Percentiles rank a stretch among this genome's conserved stretches.
These are phyloP conservation scores for Pristionchus entomophagus DNA, from an alignment of 2,888 invertebrate genomes.

Conservation along the genomic window DNA sequence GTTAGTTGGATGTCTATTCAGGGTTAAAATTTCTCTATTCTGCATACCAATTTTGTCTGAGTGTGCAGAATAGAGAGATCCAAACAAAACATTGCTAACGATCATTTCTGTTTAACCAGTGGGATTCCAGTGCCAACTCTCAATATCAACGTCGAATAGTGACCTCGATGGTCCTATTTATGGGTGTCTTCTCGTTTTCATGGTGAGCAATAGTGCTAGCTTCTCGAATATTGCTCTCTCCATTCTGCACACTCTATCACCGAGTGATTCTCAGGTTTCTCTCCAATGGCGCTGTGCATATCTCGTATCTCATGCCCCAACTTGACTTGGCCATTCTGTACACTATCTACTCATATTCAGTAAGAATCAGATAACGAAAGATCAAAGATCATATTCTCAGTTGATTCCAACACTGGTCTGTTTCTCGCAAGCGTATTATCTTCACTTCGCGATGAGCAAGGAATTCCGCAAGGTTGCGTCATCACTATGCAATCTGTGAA, in stretches of 20 bases:
- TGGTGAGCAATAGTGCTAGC: neutral
- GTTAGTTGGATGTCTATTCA: no score
- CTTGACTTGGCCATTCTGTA: neutral
- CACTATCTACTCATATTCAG: neutral
- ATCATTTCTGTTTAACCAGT: no score
- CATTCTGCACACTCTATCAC: no score
- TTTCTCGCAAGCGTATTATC: slow-evolving; percentile 1
- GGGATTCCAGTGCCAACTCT: slow-evolving; percentile 3
- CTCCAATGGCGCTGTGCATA: neutral
- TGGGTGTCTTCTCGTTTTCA: neutral
- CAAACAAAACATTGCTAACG: no score
- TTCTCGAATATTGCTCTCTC: neutral
- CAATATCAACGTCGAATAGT: slow-evolving; percentile 4
- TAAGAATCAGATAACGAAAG: neutral
- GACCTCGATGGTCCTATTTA: neutral
- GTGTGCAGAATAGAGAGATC: no score
- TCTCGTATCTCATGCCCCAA: neutral
- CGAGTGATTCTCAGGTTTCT: neutral
- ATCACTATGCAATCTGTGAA: neutral
- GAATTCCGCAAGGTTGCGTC: neutral
- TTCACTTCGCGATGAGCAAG: slow-evolving; percentile 7
- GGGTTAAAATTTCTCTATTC: no score
- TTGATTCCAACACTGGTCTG: neutral
- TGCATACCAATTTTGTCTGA: no score
- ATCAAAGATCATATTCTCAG: neutral